A percentile compares a stretch with the other conserved stretches of the same genome.
Conservation (phyloP, 2,888 invertebrate genomes). For the Calameuta filiformis region DNA sequence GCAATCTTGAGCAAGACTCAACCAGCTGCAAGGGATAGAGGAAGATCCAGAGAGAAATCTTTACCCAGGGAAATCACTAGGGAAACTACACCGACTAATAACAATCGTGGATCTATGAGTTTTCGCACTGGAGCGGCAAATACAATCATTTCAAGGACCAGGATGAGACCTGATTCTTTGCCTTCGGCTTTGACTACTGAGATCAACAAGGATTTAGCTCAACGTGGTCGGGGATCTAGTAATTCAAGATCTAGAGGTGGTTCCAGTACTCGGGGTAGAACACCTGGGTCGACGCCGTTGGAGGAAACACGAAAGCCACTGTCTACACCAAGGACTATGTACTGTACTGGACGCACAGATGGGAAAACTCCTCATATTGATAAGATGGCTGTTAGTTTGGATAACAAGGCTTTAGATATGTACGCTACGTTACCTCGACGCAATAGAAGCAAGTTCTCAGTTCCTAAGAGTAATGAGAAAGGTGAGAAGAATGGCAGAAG, state of each 20-base stretch:
- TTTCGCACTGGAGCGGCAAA: constrained; percentile 34
- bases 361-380: constrained; percentile 31
- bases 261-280: constrained; percentile 28
- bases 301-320: constrained; percentile 46
- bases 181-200: constrained; percentile 61
- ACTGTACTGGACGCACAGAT: constrained; percentile 26
- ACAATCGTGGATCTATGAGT: constrained; percentile 55
- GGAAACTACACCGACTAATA: constrained; percentile 53
- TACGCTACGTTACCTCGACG: constrained; percentile 84
- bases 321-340: constrained; percentile 26
- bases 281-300: constrained; percentile 54
- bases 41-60: constrained; percentile 72
- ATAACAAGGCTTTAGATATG: constrained; percentile 72
- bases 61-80: constrained; percentile 67
- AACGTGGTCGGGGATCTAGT: constrained; percentile 43
- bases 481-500: constrained; percentile 66
- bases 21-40: constrained; percentile 70
- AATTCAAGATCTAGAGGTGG: constrained; percentile 18
- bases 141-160: constrained; percentile 46
- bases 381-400: constrained; percentile 59
- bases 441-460: constrained; percentile 65
- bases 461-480: constrained; percentile 65
- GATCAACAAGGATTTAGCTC: constrained; percentile 59
- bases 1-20: constrained; percentile 65
- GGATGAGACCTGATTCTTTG: constrained; percentile 54